These are phyloP conservation scores for Astur gentilis DNA, from an alignment of 2,113 vertebrate genomes.

Conservation along the genomic window DNA sequence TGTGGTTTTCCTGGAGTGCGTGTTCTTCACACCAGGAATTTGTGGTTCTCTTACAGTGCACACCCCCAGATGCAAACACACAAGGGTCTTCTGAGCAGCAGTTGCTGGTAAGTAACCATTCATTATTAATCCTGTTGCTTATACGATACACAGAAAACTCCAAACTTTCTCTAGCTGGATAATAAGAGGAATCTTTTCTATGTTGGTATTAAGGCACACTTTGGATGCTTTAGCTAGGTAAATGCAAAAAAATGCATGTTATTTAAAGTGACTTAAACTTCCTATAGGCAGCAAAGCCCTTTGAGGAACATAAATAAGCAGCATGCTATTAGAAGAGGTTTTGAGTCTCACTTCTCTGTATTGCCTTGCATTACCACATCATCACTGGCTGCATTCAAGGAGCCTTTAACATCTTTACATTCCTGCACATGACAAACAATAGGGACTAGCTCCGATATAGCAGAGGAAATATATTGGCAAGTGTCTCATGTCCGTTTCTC, in stretches of 20 bases:
- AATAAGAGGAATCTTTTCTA: not conserved
- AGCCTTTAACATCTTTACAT: not conserved
- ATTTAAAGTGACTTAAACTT: not conserved
- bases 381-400: not conserved
- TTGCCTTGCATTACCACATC: not conserved
- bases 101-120: not conserved
- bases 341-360: not conserved
- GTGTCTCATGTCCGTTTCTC: constrained; percentile 16
- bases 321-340: not conserved
- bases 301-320: not conserved
- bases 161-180: not conserved
- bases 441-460: not conserved
- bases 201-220: not conserved
- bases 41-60: not conserved
- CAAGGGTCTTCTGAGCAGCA: not conserved
- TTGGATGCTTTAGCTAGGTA: not conserved
- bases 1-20: not conserved
- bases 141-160: not conserved
- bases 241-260: not conserved
- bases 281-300: not conserved
- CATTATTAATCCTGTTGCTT: not conserved
- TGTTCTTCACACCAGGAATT: not conserved
- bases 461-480: constrained; percentile 30
- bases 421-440: not conserved
- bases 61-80: not conserved